Percentiles rank a stretch among this genome's conserved stretches.
Conservation (phyloP, 2,888 invertebrate genomes). For the Platycheirus rosarum region DNA sequence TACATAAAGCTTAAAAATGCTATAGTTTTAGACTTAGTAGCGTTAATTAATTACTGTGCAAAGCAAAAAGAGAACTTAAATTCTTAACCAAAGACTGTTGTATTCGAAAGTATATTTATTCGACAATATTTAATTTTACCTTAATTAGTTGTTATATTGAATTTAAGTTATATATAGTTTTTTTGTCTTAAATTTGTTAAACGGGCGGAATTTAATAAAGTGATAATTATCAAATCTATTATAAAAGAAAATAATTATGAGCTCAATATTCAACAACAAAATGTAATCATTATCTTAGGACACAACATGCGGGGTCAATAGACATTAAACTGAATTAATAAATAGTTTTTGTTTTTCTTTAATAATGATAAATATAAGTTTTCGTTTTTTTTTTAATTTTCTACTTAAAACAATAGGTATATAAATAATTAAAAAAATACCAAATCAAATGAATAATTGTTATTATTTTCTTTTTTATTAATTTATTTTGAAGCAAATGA, state of each 20-base stretch:
- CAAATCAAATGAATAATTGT: constrained; percentile 44
- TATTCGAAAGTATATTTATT: constrained; percentile 26
- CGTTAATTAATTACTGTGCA: constrained; percentile 9
- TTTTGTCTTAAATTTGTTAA: neutral
- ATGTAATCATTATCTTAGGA: too few relatives aligned
- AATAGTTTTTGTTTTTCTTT: too few relatives aligned
- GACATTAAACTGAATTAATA: too few relatives aligned
- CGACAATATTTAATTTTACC: constrained; percentile 8
- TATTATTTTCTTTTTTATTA: constrained; percentile 8
- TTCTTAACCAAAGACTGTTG: constrained; percentile 70
- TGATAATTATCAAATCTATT: neutral
- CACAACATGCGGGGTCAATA: too few relatives aligned
- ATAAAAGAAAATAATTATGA: too few relatives aligned
- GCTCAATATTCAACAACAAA: too few relatives aligned
- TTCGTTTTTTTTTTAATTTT: too few relatives aligned
- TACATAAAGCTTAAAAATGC: constrained; percentile 3
- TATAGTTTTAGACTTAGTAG: neutral
- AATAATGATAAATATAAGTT: too few relatives aligned
- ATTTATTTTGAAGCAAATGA: constrained; percentile 30
- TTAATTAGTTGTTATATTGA: constrained; percentile 12
- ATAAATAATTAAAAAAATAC: too few relatives aligned
- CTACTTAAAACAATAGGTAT: too few relatives aligned
- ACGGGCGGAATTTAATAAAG: neutral
- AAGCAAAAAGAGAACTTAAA: constrained; percentile 18
- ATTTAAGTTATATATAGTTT: constrained; percentile 1